Conservation (phyloP, 1,140 invertebrate genomes). For the Drosophila sulfurigaster region DNA sequence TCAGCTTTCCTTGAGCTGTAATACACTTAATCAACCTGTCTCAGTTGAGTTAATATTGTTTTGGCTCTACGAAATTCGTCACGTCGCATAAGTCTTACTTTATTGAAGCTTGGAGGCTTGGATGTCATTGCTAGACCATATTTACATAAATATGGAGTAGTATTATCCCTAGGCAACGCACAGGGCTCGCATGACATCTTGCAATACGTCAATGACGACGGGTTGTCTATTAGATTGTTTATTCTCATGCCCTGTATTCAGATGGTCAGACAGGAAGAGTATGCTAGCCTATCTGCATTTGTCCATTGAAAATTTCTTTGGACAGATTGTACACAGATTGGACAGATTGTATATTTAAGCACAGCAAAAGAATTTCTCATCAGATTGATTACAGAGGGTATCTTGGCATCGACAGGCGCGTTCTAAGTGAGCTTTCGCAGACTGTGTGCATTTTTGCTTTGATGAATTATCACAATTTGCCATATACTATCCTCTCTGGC, state of each 20-base stretch:
- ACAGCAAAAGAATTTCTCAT: no score
- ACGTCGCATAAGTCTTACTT: constrained; percentile 69
- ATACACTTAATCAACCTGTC: constrained; percentile 61
- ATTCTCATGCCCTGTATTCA: constrained; percentile 49
- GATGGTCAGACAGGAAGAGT: background rate
- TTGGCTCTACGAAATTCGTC: constrained; percentile 55
- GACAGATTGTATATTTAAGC: no score
- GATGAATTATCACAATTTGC: constrained; percentile 76
- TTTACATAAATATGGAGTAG: constrained; percentile 63
- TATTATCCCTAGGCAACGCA: constrained; percentile 65
- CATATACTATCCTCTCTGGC: constrained; percentile 42
- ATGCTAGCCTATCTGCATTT: background rate
- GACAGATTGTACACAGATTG: no score
- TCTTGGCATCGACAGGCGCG: background rate
- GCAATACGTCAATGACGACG: constrained; percentile 82
- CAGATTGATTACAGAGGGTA: constrained; percentile 8
- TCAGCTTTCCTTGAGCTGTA: constrained; percentile 59
- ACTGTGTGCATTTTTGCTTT: constrained; percentile 37
- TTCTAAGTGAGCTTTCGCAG: constrained; percentile 9
- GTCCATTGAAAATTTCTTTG: no score
- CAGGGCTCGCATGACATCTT: constrained; percentile 73
- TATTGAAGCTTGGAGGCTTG: constrained; percentile 4
- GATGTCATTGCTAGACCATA: constrained; percentile 27
- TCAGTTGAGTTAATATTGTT: constrained; percentile 23
- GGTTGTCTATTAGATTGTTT: constrained; percentile 81